These are phyloP conservation scores for Dione juno DNA, from an alignment of 2,888 invertebrate genomes.

Conservation along the genomic window DNA sequence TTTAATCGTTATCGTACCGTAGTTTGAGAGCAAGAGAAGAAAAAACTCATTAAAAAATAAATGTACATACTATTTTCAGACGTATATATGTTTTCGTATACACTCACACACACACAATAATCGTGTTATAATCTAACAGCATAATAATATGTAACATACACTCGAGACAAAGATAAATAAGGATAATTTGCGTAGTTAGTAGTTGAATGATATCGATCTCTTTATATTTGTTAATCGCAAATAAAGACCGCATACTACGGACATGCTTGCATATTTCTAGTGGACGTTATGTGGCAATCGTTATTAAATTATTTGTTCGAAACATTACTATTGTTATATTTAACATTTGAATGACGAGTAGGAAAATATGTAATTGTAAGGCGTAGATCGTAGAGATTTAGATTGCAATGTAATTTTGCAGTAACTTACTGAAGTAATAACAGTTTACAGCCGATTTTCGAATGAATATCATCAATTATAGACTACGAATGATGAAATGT, in stretches of 20 bases:
- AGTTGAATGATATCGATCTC: conserved; percentile 41
- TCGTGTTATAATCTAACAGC: conserved; percentile 28
- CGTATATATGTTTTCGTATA: too few species aligned
- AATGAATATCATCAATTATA: too few species aligned
- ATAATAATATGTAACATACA: conserved; percentile 37
- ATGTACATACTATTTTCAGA: not conserved
- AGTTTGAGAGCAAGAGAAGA: not conserved
- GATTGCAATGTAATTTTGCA: too few species aligned
- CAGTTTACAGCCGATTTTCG: too few species aligned
- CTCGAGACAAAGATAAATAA: conserved; percentile 42
- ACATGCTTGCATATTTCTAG: not conserved
- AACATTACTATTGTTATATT: conserved; percentile 10
- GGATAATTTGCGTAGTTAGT: conserved; percentile 41
- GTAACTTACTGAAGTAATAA: too few species aligned
- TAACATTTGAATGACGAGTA: not conserved
- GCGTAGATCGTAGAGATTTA: conserved; percentile 1
- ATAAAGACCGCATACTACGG: conserved; percentile 19
- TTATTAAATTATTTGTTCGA: conserved; percentile 24
- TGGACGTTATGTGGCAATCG: not conserved
- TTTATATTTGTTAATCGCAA: conserved; percentile 31
- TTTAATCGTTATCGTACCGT: too few species aligned
- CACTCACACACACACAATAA: conserved; percentile 17
- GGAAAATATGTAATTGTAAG: not conserved
- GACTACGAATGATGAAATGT: too few species aligned
- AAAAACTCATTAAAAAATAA: not conserved